phyloP scores from a whole-genome alignment of 2,888 invertebrate species.

The Macrophya annulata region DNA sequence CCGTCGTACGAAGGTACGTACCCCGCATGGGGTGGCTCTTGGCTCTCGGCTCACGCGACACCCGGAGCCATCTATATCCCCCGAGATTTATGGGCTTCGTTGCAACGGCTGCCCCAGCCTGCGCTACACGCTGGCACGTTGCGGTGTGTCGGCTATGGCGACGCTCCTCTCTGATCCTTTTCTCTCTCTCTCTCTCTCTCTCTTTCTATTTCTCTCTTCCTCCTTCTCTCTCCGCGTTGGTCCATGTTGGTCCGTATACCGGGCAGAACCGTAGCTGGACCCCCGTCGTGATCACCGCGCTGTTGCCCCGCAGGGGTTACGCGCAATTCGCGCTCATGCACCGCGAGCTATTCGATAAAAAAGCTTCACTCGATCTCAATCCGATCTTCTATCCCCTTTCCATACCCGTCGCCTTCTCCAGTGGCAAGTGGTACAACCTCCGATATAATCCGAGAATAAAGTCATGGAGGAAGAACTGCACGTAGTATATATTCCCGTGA shows the following conservation, averaged over 20 bases:
- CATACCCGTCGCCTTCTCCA: constrained; percentile 47
- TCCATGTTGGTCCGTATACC: constrained; percentile 58
- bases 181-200: constrained; percentile 20
- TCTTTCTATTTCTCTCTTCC: constrained; percentile 26
- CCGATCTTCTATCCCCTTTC: constrained; percentile 63
- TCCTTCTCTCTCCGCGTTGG: constrained; percentile 35
- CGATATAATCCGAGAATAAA: constrained; percentile 25
- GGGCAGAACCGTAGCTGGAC: constrained; percentile 67
- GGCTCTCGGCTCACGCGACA: constrained; percentile 76
- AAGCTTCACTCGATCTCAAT: constrained; percentile 77
- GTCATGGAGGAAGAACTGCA: not conserved
- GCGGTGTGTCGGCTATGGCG: constrained; percentile 67
- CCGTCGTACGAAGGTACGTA: constrained; percentile 70
- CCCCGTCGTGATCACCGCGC: constrained; percentile 77
- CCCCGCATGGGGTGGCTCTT: constrained; percentile 79
- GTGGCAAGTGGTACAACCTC: constrained; percentile 25
- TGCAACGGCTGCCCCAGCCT: constrained; percentile 76
- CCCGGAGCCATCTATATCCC: constrained; percentile 79
- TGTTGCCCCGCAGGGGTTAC: constrained; percentile 79
- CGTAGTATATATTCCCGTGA: not conserved
- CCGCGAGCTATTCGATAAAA: constrained; percentile 70
- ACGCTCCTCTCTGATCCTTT: constrained; percentile 31
- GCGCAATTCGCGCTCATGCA: constrained; percentile 78
- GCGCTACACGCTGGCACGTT: constrained; percentile 68
- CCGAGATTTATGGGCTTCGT: constrained; percentile 78